These are phyloP conservation scores for Helicoverpa zea DNA, from an alignment of 1,140 invertebrate species.

Conservation along the genomic window DNA sequence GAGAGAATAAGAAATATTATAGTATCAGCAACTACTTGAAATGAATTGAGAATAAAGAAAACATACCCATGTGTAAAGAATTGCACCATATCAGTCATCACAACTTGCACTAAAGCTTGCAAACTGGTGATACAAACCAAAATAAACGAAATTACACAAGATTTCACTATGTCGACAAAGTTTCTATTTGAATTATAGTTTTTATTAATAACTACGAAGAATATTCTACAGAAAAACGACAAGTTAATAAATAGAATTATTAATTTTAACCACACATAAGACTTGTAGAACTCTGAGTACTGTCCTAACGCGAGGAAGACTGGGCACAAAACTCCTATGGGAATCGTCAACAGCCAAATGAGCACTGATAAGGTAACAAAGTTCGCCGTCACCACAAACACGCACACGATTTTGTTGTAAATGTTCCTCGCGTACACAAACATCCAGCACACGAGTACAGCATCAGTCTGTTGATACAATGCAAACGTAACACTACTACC, in stretches of 20 bases:
- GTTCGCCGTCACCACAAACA: conserved; percentile 60
- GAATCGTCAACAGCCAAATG: conserved; percentile 57
- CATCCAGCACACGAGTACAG: conserved; percentile 64
- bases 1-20: conserved; percentile 41
- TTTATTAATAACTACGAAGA: conserved; percentile 57
- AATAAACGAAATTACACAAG: conserved; percentile 61
- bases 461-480: conserved; percentile 63
- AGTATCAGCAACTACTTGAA: conserved; percentile 57
- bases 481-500: conserved; percentile 2
- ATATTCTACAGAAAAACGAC: conserved; percentile 61
- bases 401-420: conserved; percentile 66
- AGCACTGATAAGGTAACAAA: conserved; percentile 48
- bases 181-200: conserved; percentile 51
- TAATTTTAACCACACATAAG: conserved; percentile 63
- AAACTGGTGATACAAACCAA: conserved; percentile 65
- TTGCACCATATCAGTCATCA: conserved; percentile 63
- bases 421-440: conserved; percentile 71
- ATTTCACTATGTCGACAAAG: conserved; percentile 61
- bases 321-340: conserved; percentile 57
- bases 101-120: conserved; percentile 54
- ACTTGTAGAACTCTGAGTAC: conserved; percentile 42
- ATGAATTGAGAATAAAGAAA: conserved; percentile 68
- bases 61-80: conserved; percentile 48
- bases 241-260: conserved; percentile 60
- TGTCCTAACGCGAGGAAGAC: conserved; percentile 49